Evolutionary conservation across 2,888 invertebrate species (phyloP).

Genomic region (Lottia gigantea): DNA sequence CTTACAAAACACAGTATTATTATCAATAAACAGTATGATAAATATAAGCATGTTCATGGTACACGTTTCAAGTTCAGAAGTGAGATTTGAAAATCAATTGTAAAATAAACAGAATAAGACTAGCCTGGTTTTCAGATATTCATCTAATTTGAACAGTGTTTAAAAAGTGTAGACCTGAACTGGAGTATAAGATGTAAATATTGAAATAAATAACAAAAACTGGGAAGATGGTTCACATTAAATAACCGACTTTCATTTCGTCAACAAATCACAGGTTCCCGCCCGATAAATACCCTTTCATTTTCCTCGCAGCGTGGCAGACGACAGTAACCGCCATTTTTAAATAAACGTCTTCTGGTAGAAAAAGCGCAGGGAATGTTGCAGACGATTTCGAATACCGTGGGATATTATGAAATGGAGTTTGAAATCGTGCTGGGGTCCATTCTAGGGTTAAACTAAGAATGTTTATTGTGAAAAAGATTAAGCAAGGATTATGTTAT

Average conservation of each 20-base stretch:
- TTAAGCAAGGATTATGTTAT: too few relatives aligned
- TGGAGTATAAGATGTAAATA: background rate
- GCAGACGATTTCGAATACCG: constrained; percentile 7
- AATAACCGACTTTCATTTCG: background rate
- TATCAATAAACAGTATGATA: too few relatives aligned
- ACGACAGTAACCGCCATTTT: background rate
- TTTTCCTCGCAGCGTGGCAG: background rate
- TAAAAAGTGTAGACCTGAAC: constrained; percentile 1
- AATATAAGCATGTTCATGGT: too few relatives aligned
- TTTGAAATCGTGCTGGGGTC: background rate
- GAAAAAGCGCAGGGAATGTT: constrained; percentile 5
- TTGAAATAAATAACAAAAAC: constrained; percentile 4
- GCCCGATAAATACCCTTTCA: background rate
- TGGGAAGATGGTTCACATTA: constrained; percentile 7
- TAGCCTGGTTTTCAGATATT: background rate
- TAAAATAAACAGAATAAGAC: background rate
- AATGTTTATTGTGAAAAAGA: too few relatives aligned
- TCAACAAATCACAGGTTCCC: constrained; percentile 1
- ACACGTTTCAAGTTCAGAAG: constrained; percentile 3
- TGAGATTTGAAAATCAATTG: background rate
- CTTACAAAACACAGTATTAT: too few relatives aligned
- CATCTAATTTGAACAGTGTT: background rate
- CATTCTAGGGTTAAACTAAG: background rate
- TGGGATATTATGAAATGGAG: constrained; percentile 8
- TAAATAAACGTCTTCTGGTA: background rate